Percentiles rank a stretch among this genome's conserved stretches.
Evolutionary conservation across 2,113 vertebrate genomes (phyloP).

Genomic region (human (Homo sapiens)): DNA sequence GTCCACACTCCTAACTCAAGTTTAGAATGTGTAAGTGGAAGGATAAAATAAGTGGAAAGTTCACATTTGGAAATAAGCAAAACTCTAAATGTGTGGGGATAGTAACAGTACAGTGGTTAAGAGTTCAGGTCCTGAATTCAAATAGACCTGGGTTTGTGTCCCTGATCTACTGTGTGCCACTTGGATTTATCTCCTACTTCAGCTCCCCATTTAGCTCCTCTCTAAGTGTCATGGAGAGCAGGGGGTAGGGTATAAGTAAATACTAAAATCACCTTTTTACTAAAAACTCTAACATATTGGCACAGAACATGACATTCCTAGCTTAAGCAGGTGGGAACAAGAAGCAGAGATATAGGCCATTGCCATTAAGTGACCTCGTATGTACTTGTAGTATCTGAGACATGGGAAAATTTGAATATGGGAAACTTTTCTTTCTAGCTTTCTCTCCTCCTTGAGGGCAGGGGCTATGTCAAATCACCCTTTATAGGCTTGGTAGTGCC

Average conservation of each 20-base stretch:
- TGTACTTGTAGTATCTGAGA: neutral
- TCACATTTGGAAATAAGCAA: slow-evolving; percentile 18
- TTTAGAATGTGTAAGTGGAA: slow-evolving; percentile 44
- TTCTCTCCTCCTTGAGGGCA: neutral
- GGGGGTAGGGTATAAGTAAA: neutral
- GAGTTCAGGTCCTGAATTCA: slow-evolving; percentile 18
- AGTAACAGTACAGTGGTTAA: neutral
- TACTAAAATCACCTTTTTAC: neutral
- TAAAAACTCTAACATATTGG: neutral
- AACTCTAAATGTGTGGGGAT: neutral
- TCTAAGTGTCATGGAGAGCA: neutral
- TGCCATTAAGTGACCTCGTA: neutral
- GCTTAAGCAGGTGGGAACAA: neutral
- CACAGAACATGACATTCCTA: neutral
- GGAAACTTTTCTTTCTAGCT: neutral
- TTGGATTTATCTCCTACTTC: neutral
- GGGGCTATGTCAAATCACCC: neutral
- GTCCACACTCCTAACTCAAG: neutral
- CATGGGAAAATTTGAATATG: neutral
- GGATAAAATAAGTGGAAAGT: slow-evolving; percentile 38
- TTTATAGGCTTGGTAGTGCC: neutral
- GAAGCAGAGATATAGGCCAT: neutral
- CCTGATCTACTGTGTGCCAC: neutral
- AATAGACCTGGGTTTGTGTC: neutral
- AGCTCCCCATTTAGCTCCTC: neutral